These are phyloP conservation scores for Thryonomys swinderianus DNA, from an alignment of 2,113 vertebrate species.

Conservation along the genomic window DNA sequence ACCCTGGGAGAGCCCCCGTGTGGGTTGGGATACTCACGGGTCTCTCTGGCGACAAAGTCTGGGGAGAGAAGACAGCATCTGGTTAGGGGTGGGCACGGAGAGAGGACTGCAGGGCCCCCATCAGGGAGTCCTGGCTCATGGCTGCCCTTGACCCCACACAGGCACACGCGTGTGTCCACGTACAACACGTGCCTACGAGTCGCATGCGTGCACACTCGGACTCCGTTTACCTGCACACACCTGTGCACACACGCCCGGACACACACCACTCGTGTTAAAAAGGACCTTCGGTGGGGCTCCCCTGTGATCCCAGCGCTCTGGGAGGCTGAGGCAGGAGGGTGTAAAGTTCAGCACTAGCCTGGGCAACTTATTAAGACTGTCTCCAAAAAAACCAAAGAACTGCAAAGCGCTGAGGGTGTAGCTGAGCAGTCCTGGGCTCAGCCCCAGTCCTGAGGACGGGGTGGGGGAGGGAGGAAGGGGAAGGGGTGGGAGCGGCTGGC, in stretches of 20 bases:
- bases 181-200: neutral
- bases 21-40: constrained; percentile 66
- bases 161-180: fast-evolving
- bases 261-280: neutral
- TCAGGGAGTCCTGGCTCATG: neutral
- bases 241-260: too few relatives aligned
- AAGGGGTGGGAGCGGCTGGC: neutral
- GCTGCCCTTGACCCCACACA: neutral
- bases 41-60: neutral
- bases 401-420: neutral
- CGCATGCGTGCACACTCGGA: fast-evolving
- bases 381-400: neutral
- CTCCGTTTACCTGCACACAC: too few relatives aligned
- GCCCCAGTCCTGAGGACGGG: neutral
- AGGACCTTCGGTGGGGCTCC: neutral
- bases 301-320: neutral
- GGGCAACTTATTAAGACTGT: neutral
- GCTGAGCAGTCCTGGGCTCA: neutral
- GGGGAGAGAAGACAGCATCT: constrained; percentile 49
- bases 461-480: neutral
- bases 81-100: constrained; percentile 28
- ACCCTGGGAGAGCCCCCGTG: too few relatives aligned
- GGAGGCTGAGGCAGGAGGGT: neutral
- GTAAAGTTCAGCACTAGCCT: neutral
- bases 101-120: too few relatives aligned